These are phyloP conservation scores for Cynopterus sphinx DNA, from an alignment of 2,797 vertebrate species.

Conservation along the genomic window DNA sequence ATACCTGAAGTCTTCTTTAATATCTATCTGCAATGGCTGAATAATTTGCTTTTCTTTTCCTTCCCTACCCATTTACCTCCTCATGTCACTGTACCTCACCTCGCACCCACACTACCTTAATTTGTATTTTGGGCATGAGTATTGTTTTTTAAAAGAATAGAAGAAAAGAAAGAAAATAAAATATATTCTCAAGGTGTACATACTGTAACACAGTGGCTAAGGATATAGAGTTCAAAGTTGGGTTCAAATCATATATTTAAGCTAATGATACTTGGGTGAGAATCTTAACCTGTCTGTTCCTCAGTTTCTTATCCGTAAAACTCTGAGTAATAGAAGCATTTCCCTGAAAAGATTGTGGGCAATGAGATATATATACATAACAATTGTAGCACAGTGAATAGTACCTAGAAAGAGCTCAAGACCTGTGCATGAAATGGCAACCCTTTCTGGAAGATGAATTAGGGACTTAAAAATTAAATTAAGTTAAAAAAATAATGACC, in stretches of 20 bases:
- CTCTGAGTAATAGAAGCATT: neutral
- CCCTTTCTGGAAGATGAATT: neutral
- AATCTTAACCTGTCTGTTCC: neutral
- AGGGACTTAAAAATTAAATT: conserved; percentile 5
- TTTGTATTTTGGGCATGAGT: neutral
- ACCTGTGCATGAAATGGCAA: neutral
- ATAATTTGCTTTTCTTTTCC: neutral
- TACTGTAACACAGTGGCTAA: neutral
- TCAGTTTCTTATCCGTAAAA: neutral
- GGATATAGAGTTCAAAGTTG: neutral
- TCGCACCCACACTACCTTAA: neutral
- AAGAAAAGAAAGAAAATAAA: neutral
- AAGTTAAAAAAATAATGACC: conserved; percentile 29
- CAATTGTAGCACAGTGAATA: neutral
- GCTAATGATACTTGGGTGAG: neutral
- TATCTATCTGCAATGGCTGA: neutral
- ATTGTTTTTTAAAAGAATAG: neutral
- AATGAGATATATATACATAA: neutral
- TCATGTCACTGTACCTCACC: neutral
- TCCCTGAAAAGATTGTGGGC: neutral
- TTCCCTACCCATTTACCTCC: accelerated
- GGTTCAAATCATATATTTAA: neutral
- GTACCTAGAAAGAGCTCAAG: neutral
- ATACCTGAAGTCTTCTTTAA: neutral
- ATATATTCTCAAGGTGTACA: neutral